phyloP scores from a whole-genome alignment of 2,888 invertebrate species.

The Hoplodrina blanda region DNA sequence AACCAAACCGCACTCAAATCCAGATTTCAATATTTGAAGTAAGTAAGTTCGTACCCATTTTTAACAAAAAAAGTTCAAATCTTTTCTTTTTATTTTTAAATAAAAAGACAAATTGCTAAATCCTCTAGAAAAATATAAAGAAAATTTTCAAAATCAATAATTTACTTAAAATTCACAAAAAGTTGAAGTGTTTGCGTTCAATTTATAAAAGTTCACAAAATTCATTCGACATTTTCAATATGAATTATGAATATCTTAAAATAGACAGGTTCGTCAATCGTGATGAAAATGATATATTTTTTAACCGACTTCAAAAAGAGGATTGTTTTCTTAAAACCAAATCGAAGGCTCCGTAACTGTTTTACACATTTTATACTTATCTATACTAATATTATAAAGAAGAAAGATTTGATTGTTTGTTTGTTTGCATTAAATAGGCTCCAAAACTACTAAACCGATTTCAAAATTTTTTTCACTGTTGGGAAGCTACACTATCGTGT shows the following conservation, averaged over 20 bases:
- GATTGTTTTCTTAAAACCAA: neutral
- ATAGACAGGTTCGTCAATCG: constrained; percentile 5
- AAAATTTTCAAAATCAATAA: constrained; percentile 1
- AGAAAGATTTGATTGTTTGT: too few relatives aligned
- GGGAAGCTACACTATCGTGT: too few relatives aligned
- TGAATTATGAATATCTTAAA: constrained; percentile 27
- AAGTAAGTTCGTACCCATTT: neutral
- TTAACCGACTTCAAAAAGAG: neutral
- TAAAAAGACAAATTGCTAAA: constrained; percentile 7
- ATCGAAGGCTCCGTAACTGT: too few relatives aligned
- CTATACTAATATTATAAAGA: too few relatives aligned
- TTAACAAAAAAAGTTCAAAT: constrained; percentile 2
- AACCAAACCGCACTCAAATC: neutral
- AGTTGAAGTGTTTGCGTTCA: constrained; percentile 35
- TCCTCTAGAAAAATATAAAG: constrained; percentile 18
- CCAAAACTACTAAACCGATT: too few relatives aligned
- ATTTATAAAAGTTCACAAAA: constrained; percentile 29
- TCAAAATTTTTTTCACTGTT: too few relatives aligned
- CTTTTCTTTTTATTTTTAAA: neutral
- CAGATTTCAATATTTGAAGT: neutral
- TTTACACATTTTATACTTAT: too few relatives aligned
- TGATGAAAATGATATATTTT: neutral
- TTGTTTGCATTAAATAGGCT: too few relatives aligned
- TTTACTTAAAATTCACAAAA: constrained; percentile 25
- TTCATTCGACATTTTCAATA: constrained; percentile 34